These are phyloP conservation scores for Philereme transversata DNA, from an alignment of 2,888 invertebrate genomes.

Conservation along the genomic window DNA sequence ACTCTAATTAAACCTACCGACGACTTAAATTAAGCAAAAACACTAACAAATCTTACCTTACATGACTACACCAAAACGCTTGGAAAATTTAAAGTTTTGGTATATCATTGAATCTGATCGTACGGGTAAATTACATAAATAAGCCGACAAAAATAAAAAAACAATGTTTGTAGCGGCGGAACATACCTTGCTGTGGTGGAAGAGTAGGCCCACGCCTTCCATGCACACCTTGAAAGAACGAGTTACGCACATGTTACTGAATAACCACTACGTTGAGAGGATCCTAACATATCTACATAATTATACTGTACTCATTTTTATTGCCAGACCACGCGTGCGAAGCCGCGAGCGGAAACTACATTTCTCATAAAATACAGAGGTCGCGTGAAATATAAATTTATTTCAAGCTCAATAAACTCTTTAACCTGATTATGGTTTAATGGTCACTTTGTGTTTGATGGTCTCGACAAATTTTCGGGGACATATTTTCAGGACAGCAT, in stretches of 20 bases:
- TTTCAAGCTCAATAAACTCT: no score
- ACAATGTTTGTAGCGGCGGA: conserved; percentile 41
- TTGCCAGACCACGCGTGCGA: no score
- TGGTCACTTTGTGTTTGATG: no score
- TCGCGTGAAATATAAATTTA: no score
- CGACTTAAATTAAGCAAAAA: conserved; percentile 70
- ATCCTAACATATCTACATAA: not conserved
- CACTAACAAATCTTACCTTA: conserved; percentile 77
- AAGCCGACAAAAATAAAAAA: conserved; percentile 72
- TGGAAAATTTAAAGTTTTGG: conserved; percentile 53
- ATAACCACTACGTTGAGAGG: not conserved
- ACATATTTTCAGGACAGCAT: no score
- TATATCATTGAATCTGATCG: conserved; percentile 53
- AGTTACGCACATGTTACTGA: conserved; percentile 13
- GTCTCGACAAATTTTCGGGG: no score
- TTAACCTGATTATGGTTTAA: no score
- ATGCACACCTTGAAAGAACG: conserved; percentile 91
- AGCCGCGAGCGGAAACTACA: no score
- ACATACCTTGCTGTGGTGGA: conserved; percentile 99
- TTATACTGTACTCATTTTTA: no score
- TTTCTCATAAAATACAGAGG: no score
- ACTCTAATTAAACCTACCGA: conserved; percentile 53
- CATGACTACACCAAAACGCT: conserved; percentile 63
- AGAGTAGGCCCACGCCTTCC: conserved; percentile 99
- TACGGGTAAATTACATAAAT: conserved; percentile 57